Conservation (phyloP, 2,797 vertebrate genomes). For the Coreius guichenoti region DNA sequence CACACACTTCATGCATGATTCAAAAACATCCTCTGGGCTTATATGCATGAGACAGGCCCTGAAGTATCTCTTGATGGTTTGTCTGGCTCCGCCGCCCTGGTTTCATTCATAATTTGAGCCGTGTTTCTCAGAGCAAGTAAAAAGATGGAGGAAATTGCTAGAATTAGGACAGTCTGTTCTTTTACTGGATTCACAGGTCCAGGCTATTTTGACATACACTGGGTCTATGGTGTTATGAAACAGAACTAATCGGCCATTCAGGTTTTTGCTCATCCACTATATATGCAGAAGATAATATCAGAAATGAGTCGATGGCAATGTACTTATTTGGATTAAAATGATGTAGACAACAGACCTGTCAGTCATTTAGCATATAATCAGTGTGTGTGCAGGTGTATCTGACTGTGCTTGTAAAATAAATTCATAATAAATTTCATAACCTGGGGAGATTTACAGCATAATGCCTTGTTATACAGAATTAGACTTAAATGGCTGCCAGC, state of each 20-base stretch:
- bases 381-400: conserved; percentile 5
- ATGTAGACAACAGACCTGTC: conserved; percentile 16
- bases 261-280: conserved; percentile 12
- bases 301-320: conserved; percentile 49
- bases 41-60: conserved; percentile 42
- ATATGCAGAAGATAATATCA: conserved; percentile 29
- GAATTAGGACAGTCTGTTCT: conserved; percentile 20
- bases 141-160: neutral
- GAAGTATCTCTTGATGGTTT: conserved; percentile 42
- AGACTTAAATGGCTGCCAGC: neutral
- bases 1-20: conserved; percentile 51
- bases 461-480: neutral
- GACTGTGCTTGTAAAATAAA: neutral
- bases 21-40: conserved; percentile 35
- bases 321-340: conserved; percentile 51
- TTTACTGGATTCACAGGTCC: neutral
- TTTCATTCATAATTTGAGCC: conserved; percentile 58
- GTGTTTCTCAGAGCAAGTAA: neutral
- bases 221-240: conserved; percentile 16
- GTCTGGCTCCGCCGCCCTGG: conserved; percentile 38
- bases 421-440: neutral
- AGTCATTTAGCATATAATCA: conserved; percentile 26
- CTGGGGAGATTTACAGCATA: neutral
- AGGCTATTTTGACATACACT: neutral
- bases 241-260: neutral